A percentile compares a stretch with the other conserved stretches of the same genome.
These are phyloP conservation scores for Nothocercus nigrocapillus DNA, from an alignment of 2,113 vertebrate species.

Conservation along the genomic window DNA sequence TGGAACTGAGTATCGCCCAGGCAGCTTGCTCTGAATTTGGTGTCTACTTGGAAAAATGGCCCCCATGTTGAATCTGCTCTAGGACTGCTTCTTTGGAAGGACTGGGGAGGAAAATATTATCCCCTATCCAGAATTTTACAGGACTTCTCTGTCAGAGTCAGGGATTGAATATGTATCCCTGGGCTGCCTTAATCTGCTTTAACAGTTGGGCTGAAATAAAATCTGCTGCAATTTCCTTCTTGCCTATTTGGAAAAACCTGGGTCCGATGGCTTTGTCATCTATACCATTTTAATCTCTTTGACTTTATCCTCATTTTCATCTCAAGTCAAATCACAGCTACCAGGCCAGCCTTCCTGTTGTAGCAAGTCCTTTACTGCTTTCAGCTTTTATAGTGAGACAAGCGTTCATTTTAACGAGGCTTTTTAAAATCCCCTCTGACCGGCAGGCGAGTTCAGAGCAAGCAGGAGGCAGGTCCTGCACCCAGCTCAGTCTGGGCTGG, in stretches of 20 bases:
- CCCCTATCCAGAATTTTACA: accelerated
- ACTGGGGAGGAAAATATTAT: neutral
- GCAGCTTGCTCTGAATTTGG: neutral
- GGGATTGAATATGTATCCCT: neutral
- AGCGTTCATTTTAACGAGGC: neutral
- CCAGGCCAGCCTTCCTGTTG: accelerated
- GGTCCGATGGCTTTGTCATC: too few relatives aligned
- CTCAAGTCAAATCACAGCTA: neutral
- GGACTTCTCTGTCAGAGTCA: neutral
- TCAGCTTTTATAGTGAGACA: neutral
- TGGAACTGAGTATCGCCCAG: accelerated
- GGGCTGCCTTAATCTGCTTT: neutral
- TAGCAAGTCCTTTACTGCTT: neutral
- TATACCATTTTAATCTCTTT: too few relatives aligned
- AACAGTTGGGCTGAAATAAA: neutral
- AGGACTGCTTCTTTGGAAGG: neutral
- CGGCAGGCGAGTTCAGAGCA: neutral
- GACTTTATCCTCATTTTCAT: too few relatives aligned
- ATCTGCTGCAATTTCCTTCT: too few relatives aligned
- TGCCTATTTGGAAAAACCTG: too few relatives aligned
- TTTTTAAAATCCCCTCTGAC: neutral
- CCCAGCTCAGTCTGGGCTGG: neutral
- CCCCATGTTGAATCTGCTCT: neutral
- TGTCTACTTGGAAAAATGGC: neutral
- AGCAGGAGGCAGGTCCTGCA: neutral